Evolutionary conservation across 2,888 invertebrate species (phyloP).

Genomic region (Operophtera brumata): DNA sequence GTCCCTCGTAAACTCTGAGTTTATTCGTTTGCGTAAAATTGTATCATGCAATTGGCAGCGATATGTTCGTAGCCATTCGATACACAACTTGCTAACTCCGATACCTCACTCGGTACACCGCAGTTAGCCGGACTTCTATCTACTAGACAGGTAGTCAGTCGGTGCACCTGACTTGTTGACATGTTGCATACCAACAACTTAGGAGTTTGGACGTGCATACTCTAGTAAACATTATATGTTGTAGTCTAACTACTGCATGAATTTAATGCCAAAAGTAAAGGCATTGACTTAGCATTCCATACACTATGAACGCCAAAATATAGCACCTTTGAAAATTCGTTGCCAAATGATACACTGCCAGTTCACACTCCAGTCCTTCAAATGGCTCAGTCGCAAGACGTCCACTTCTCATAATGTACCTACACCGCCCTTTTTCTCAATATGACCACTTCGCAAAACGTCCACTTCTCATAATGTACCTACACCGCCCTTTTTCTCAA

Average conservation of each 20-base stretch:
- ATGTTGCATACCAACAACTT: conserved; percentile 7
- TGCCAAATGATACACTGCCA: too few relatives aligned
- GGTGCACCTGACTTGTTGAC: conserved; percentile 21
- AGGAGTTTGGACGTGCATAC: neutral
- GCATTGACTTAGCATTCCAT: too few relatives aligned
- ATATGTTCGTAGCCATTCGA: conserved; percentile 8
- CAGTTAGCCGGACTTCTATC: neutral
- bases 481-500: too few relatives aligned
- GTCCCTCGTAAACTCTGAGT: conserved; percentile 2
- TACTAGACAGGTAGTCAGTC: neutral
- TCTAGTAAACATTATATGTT: neutral
- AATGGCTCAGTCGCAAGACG: too few relatives aligned
- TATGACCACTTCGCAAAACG: too few relatives aligned
- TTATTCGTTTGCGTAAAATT: conserved; percentile 4
- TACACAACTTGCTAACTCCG: neutral
- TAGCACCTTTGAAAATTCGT: too few relatives aligned
- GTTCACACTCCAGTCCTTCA: too few relatives aligned
- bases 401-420: too few relatives aligned
- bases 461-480: too few relatives aligned
- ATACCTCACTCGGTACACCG: neutral
- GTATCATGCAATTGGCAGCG: conserved; percentile 4
- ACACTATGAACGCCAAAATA: too few relatives aligned
- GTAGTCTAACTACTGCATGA: neutral
- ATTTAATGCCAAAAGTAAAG: too few relatives aligned
- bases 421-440: too few relatives aligned